Evolutionary conservation across 1,140 invertebrate species (phyloP).

Genomic region (Brachionus calyciflorus): DNA sequence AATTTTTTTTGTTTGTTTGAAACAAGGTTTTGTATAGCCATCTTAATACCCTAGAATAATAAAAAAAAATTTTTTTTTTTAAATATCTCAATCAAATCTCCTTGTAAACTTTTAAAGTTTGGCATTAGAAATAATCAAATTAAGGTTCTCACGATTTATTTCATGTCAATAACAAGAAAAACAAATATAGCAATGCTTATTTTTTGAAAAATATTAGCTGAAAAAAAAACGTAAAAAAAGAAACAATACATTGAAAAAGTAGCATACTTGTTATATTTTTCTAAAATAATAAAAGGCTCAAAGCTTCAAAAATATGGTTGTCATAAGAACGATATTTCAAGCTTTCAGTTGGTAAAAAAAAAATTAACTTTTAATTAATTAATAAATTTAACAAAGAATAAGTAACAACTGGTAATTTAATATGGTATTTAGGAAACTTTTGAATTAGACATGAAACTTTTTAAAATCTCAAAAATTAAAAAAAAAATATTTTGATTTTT

Average conservation of each 20-base stretch:
- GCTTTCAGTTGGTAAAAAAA: not conserved
- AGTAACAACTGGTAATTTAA: not conserved
- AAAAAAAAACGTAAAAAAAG: not conserved
- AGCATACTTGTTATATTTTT: not conserved
- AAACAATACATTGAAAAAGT: not conserved
- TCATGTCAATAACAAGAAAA: not conserved
- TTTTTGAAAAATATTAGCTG: too few relatives aligned
- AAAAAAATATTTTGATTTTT: not conserved
- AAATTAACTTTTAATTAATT: not conserved
- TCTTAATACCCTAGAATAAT: too few relatives aligned
- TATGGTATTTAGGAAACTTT: too few relatives aligned
- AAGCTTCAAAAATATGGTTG: not conserved
- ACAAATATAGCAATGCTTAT: not conserved
- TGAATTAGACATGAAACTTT: too few relatives aligned
- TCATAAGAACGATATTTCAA: constrained; percentile 38
- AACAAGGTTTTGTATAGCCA: too few relatives aligned
- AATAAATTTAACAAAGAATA: not conserved
- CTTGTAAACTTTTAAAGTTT: too few relatives aligned
- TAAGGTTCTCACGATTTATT: too few relatives aligned
- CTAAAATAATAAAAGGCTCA: constrained; percentile 1
- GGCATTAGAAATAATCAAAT: too few relatives aligned
- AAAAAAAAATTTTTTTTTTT: too few relatives aligned
- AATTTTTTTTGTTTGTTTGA: too few relatives aligned
- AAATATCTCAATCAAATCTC: too few relatives aligned
- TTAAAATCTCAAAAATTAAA: too few relatives aligned